Evolutionary conservation across 2,888 invertebrate genomes (phyloP).

Genomic region (Mesorhabditis spiculigera): DNA sequence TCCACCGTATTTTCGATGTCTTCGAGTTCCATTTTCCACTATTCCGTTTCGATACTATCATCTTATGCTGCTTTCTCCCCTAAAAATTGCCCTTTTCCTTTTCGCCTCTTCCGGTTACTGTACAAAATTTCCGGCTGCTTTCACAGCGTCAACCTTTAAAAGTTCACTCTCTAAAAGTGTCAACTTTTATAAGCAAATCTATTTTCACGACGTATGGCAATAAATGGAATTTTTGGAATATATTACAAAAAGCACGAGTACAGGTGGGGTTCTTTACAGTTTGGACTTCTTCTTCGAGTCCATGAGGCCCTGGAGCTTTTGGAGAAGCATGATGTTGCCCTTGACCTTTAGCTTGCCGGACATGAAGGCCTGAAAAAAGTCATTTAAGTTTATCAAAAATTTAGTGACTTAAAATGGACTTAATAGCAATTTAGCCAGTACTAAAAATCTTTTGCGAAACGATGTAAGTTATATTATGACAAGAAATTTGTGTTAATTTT

Average conservation of each 20-base stretch:
- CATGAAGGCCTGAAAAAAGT: constrained; percentile 74
- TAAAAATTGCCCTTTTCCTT: not conserved
- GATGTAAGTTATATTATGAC: not conserved
- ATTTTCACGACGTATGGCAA: too few relatives aligned
- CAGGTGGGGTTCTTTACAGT: constrained; percentile 23
- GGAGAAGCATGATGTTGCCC: constrained; percentile 87
- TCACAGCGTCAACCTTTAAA: too few relatives aligned
- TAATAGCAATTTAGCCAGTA: constrained; percentile 3
- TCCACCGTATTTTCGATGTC: not conserved
- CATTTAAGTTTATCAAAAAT: not conserved
- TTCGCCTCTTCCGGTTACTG: too few relatives aligned
- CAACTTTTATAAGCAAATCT: too few relatives aligned
- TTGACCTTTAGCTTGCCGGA: constrained; percentile 76
- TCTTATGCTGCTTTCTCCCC: not conserved
- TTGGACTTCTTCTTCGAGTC: constrained; percentile 48
- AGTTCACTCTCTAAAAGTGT: too few relatives aligned
- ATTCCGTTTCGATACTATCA: not conserved
- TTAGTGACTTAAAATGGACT: not conserved
- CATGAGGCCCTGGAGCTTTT: constrained; percentile 72
- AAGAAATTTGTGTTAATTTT: not conserved
- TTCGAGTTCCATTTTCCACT: not conserved
- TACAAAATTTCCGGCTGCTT: too few relatives aligned
- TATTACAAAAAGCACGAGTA: too few relatives aligned
- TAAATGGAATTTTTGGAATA: too few relatives aligned
- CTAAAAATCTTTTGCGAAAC: not conserved